Conservation (phyloP, 2,797 vertebrate species). For the Decapterus maruadsi region DNA sequence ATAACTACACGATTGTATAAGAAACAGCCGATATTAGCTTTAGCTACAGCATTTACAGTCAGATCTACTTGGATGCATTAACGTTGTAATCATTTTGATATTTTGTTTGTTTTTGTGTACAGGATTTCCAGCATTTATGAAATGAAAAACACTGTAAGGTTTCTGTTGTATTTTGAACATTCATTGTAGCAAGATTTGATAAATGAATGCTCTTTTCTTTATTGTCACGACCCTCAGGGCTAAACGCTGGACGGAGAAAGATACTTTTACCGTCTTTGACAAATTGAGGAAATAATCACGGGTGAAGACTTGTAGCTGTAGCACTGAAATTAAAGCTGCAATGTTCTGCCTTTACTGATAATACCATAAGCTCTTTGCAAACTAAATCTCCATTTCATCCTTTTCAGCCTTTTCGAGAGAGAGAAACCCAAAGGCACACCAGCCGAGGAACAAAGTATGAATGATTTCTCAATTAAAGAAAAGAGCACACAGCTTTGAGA, state of each 20-base stretch:
- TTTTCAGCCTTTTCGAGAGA: not conserved
- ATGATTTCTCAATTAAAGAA: conserved; percentile 31
- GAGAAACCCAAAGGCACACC: not conserved
- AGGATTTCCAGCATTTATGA: too few species aligned
- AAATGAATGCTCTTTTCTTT: not conserved
- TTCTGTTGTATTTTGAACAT: not conserved
- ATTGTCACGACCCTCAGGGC: not conserved
- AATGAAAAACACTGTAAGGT: not conserved
- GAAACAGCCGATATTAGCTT: too few species aligned
- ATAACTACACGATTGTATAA: not conserved
- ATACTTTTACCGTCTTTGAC: not conserved
- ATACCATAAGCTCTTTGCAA: conserved; percentile 2
- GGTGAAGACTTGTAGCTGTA: not conserved
- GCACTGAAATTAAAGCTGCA: not conserved
- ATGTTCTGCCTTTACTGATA: not conserved
- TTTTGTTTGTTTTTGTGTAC: too few species aligned
- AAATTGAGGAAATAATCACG: not conserved
- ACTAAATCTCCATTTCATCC: conserved; percentile 3
- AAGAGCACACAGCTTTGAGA: conserved; percentile 28
- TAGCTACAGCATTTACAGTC: not conserved
- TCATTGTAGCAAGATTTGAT: not conserved
- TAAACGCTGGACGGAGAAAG: not conserved
- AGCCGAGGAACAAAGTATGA: not conserved
- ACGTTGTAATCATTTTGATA: too few species aligned
- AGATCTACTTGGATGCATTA: not conserved